phyloP scores from a whole-genome alignment of 2,888 invertebrate species.

The Scaptomyza cyrtandrae region DNA sequence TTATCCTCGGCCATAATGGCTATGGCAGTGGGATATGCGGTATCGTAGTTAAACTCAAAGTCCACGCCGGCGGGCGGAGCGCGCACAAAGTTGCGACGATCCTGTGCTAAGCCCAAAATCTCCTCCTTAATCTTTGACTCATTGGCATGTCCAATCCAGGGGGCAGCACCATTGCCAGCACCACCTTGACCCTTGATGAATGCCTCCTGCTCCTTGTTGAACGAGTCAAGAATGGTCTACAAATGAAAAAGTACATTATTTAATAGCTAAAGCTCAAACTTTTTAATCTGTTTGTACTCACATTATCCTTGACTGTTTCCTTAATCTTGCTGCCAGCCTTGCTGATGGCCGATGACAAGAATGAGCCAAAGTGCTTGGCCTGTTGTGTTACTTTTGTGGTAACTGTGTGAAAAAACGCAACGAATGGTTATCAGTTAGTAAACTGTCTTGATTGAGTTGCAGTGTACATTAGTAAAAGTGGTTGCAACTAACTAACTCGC shows the following conservation, averaged over 20 bases:
- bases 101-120: slow-evolving; percentile 97
- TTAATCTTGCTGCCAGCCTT: slow-evolving; percentile 98
- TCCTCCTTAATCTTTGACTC: slow-evolving; percentile 97
- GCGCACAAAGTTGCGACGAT: slow-evolving; percentile 98
- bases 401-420: slow-evolving; percentile 86
- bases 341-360: slow-evolving; percentile 97
- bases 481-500: slow-evolving; percentile 48
- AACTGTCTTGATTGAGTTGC: neutral
- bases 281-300: slow-evolving; percentile 86
- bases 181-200: slow-evolving; percentile 94
- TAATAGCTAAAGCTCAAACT: neutral
- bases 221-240: slow-evolving; percentile 97
- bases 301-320: slow-evolving; percentile 98
- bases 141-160: slow-evolving; percentile 98
- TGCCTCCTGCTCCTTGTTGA: slow-evolving; percentile 98
- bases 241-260: neutral
- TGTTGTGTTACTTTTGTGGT: slow-evolving; percentile 95
- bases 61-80: slow-evolving; percentile 98
- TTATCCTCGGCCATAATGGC: slow-evolving; percentile 97
- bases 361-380: slow-evolving; percentile 95
- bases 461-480: slow-evolving; percentile 14
- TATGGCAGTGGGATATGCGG: slow-evolving; percentile 96
- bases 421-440: slow-evolving; percentile 29
- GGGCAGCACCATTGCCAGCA: slow-evolving; percentile 89
- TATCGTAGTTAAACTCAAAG: slow-evolving; percentile 97